Evolutionary conservation across 2,113 vertebrate genomes (phyloP).

Genomic region (Setophaga coronata): DNA sequence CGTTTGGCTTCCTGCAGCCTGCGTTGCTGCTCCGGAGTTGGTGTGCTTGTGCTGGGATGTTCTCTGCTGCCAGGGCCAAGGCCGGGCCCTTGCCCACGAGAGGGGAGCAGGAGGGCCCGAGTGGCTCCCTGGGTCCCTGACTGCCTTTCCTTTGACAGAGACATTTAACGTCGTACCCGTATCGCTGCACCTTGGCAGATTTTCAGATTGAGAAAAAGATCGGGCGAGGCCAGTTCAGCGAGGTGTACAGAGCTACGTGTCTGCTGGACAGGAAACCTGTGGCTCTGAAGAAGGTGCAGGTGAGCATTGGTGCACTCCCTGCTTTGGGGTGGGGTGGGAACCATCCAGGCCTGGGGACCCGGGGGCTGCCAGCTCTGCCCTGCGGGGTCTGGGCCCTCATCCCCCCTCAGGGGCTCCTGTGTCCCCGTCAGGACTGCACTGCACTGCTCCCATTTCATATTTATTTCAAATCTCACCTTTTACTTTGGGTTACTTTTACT

Average conservation of each 20-base stretch:
- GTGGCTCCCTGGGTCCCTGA: accelerated
- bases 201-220: constrained; percentile 86
- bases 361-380: background rate
- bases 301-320: background rate
- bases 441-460: accelerated
- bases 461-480: background rate
- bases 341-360: too few species aligned
- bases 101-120: background rate
- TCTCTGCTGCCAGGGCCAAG: accelerated
- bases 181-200: constrained; percentile 79
- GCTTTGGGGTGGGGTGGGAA: accelerated
- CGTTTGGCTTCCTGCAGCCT: background rate
- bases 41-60: accelerated
- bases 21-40: accelerated
- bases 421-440: accelerated
- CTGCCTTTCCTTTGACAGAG: constrained; percentile 52
- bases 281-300: constrained; percentile 85
- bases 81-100: accelerated
- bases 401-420: accelerated
- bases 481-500: too few species aligned
- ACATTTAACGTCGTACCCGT: constrained; percentile 64
- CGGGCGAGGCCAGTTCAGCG: constrained; percentile 84
- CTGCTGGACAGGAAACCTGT: constrained; percentile 82
- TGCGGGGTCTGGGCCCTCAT: accelerated
- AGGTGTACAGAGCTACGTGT: constrained; percentile 82